Evolutionary conservation across 2,113 vertebrate genomes (phyloP).

Genomic region (Amazona vittata): DNA sequence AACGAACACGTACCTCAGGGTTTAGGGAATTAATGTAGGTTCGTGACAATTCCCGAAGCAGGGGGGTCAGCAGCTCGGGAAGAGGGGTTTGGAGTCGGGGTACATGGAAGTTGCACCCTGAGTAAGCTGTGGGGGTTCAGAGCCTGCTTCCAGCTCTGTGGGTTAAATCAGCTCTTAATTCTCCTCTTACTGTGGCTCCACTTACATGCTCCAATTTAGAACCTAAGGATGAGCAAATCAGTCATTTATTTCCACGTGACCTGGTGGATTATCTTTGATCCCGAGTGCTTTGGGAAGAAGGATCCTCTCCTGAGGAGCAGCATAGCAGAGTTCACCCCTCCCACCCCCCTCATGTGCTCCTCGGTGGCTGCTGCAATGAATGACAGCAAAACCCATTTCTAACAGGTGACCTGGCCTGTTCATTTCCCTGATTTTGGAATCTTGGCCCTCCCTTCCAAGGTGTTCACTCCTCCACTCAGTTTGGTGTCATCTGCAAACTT

Average conservation of each 20-base stretch:
- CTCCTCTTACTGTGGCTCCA: neutral
- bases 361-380: neutral
- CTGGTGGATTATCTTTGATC: neutral
- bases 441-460: neutral
- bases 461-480: neutral
- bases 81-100: fast-evolving
- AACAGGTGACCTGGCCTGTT: neutral
- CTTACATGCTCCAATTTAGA: neutral
- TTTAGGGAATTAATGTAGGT: neutral
- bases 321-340: neutral
- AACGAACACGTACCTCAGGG: too few species aligned
- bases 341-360: neutral
- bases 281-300: neutral
- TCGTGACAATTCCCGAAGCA: neutral
- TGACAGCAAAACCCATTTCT: neutral
- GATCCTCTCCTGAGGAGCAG: neutral
- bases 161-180: neutral
- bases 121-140: neutral
- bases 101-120: too few species aligned
- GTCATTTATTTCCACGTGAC: neutral
- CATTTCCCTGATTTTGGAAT: neutral
- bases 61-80: neutral
- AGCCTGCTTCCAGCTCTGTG: neutral
- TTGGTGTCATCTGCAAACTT: neutral
- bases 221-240: neutral